phyloP scores from a whole-genome alignment of 2,888 invertebrate species.

The Seladonia tumulorum region DNA sequence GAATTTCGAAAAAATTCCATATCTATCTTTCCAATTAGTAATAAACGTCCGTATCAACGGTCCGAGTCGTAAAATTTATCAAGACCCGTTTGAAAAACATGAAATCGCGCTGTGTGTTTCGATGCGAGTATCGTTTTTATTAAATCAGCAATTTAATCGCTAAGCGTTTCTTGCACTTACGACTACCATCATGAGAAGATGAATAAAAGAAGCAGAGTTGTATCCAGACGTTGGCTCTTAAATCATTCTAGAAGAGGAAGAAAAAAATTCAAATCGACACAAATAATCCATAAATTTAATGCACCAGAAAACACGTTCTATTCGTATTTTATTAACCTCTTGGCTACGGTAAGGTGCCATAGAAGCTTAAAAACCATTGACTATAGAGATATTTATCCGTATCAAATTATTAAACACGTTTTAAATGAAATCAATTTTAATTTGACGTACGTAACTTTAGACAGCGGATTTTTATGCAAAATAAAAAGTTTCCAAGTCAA shows the following conservation, averaged over 20 bases:
- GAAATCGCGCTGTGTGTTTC: not conserved
- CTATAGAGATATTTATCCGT: not conserved
- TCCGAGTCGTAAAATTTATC: not conserved
- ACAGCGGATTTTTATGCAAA: no score
- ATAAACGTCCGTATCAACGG: not conserved
- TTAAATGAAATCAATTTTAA: not conserved
- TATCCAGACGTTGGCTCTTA: not conserved
- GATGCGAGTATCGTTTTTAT: not conserved
- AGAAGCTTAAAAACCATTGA: not conserved
- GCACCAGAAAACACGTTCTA: not conserved
- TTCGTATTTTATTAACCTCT: not conserved
- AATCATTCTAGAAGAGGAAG: not conserved
- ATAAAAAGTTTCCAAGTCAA: no score
- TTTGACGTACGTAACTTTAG: no score
- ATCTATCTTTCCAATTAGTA: not conserved
- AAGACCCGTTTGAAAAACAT: not conserved
- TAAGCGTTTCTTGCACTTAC: not conserved
- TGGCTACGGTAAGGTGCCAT: not conserved
- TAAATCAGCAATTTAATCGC: not conserved
- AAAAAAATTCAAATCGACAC: not conserved
- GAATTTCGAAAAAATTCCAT: not conserved
- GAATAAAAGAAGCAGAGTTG: not conserved
- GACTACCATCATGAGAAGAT: accelerated
- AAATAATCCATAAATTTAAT: not conserved
- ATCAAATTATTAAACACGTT: not conserved